These are phyloP conservation scores for Brachionichthys hirsutus DNA, from an alignment of 2,113 vertebrate species.

Conservation along the genomic window DNA sequence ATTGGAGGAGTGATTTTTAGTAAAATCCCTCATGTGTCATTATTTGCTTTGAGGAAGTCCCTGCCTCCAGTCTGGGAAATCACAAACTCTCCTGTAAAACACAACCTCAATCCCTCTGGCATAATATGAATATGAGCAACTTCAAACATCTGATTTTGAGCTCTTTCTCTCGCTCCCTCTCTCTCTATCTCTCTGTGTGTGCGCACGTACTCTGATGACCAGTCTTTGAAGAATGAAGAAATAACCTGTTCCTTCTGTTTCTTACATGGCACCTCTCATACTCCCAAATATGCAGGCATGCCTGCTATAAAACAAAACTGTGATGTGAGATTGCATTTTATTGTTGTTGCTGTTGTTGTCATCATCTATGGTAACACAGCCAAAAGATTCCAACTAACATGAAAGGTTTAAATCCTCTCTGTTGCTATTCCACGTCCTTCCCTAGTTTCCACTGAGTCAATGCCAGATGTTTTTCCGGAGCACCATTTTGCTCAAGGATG, in stretches of 20 bases:
- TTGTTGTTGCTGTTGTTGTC: constrained; percentile 17
- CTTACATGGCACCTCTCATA: constrained; percentile 27
- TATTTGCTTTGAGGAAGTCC: no score
- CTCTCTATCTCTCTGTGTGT: constrained; percentile 2
- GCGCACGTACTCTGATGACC: constrained; percentile 17
- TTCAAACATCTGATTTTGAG: constrained; percentile 49
- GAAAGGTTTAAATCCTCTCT: constrained; percentile 35
- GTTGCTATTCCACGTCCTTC: constrained; percentile 40
- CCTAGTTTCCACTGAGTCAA: constrained; percentile 15
- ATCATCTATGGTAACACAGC: constrained; percentile 15
- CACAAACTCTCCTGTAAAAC: constrained; percentile 9
- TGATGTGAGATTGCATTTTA: constrained; percentile 10
- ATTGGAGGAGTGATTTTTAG: not conserved
- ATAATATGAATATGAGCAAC: constrained; percentile 41
- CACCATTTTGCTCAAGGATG: constrained; percentile 3
- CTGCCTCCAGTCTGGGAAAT: not conserved
- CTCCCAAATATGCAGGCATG: no score
- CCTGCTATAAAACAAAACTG: constrained; percentile 23
- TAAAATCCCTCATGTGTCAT: not conserved
- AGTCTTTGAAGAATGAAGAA: constrained; percentile 52
- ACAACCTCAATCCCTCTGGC: constrained; percentile 34
- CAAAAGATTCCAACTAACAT: constrained; percentile 23
- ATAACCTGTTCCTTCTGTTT: constrained; percentile 29
- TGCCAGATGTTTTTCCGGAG: constrained; percentile 24
- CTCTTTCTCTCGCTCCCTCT: constrained; percentile 26